Conservation (phyloP, 2,113 vertebrate species). For the Corydoras maculifer region DNA sequence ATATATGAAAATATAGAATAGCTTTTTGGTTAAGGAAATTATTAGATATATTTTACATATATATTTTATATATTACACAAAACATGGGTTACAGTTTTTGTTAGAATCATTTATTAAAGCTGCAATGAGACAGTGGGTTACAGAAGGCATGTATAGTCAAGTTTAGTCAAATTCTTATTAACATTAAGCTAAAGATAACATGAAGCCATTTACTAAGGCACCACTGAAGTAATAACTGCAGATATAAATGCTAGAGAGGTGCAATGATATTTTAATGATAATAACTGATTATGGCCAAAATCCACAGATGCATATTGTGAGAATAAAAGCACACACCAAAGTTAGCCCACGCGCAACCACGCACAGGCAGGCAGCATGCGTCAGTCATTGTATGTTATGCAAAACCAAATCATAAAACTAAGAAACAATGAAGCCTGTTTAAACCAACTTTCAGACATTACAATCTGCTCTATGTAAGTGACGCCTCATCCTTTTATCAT, state of each 20-base stretch:
- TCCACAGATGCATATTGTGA: constrained; percentile 23
- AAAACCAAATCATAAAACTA: constrained; percentile 21
- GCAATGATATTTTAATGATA: constrained; percentile 10
- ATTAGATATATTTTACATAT: too few species aligned
- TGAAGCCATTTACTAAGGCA: too few species aligned
- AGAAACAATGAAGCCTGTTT: constrained; percentile 25
- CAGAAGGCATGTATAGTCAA: too few species aligned
- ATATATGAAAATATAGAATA: too few species aligned
- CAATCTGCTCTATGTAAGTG: constrained; percentile 22
- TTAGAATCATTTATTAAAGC: too few species aligned
- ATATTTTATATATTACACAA: too few species aligned
- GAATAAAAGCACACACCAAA: constrained; percentile 27
- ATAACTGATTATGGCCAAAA: constrained; percentile 21
- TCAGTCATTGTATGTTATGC: constrained; percentile 31
- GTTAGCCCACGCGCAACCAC: constrained; percentile 11
- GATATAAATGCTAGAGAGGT: neutral
- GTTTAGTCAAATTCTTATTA: too few species aligned
- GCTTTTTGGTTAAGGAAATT: too few species aligned
- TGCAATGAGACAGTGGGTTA: too few species aligned
- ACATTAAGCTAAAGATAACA: too few species aligned
- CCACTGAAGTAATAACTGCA: neutral
- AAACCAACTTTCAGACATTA: constrained; percentile 27
- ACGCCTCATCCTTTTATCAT: constrained; percentile 17
- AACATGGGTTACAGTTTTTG: too few species aligned
- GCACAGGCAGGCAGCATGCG: constrained; percentile 12